Evolutionary conservation across 2,113 vertebrate species (phyloP).

Genomic region (Hippoglossus stenolepis): DNA sequence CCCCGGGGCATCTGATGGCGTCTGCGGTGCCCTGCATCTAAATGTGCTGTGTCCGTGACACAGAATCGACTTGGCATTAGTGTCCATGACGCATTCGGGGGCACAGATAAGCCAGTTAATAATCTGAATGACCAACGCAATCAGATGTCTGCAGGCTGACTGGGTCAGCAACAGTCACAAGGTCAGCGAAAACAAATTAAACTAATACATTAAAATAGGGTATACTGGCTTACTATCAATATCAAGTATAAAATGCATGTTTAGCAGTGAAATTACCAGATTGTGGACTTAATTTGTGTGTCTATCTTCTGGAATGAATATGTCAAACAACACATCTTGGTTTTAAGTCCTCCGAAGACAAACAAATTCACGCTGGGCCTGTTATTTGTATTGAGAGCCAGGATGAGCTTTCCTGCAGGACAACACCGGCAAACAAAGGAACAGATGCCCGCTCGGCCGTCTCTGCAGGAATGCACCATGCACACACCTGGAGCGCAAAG

Average conservation of each 20-base stretch:
- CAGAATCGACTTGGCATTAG: conserved; percentile 31
- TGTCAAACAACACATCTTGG: not conserved
- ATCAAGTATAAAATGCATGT: not conserved
- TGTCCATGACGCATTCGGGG: conserved; percentile 34
- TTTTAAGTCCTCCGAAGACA: not conserved
- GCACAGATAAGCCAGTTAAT: conserved; percentile 45
- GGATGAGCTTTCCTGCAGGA: not conserved
- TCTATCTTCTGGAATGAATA: not conserved
- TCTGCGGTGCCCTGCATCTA: not conserved
- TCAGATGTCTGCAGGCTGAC: conserved; percentile 16
- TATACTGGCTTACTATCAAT: not conserved
- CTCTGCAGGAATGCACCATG: not conserved
- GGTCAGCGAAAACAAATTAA: not conserved
- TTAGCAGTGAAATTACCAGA: too few species aligned
- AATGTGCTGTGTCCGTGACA: not conserved
- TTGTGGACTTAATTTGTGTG: not conserved
- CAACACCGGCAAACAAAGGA: not conserved
- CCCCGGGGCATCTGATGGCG: not conserved
- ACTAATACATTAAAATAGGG: not conserved
- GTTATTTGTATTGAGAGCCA: not conserved
- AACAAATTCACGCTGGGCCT: not conserved
- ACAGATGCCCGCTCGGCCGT: not conserved
- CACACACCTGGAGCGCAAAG: not conserved
- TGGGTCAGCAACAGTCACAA: conserved; percentile 37
- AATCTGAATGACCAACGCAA: conserved; percentile 31